Evolutionary conservation across 2,797 vertebrate species (phyloP).

Genomic region (Oryzias sinensis): DNA sequence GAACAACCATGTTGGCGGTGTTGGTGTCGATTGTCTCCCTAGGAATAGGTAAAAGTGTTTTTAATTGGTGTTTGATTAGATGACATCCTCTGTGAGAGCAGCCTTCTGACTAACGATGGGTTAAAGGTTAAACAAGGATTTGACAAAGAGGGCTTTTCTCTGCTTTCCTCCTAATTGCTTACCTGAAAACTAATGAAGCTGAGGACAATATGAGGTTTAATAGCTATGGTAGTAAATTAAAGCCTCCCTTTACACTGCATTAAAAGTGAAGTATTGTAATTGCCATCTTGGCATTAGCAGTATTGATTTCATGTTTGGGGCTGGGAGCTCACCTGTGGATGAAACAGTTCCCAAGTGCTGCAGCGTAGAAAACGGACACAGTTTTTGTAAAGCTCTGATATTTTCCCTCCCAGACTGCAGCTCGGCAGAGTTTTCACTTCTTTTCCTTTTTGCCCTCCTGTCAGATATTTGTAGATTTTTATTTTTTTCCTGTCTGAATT

Average conservation of each 20-base stretch:
- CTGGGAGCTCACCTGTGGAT: conserved; percentile 7
- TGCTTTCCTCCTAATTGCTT: conserved; percentile 10
- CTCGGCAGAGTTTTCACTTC: neutral
- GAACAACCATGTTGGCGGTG: conserved; percentile 74
- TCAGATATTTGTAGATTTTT: conserved; percentile 33
- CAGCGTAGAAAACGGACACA: conserved; percentile 1
- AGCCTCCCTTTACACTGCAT: conserved; percentile 15
- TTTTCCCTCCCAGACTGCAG: conserved; percentile 12
- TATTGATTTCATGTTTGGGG: conserved; percentile 28
- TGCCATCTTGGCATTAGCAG: conserved; percentile 14
- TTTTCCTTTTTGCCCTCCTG: conserved; percentile 15
- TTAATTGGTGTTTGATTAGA: conserved; percentile 10
- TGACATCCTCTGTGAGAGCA: conserved; percentile 12
- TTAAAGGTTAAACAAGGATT: conserved; percentile 49
- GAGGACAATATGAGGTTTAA: conserved; percentile 26
- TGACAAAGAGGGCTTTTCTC: conserved; percentile 4
- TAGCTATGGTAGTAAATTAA: conserved; percentile 21
- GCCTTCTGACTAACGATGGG: conserved; percentile 19
- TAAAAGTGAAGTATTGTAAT: conserved; percentile 25
- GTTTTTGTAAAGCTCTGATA: neutral
- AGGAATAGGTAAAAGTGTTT: conserved; percentile 72
- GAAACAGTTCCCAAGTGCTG: neutral
- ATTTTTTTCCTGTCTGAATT: conserved; percentile 34
- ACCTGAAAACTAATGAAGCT: conserved; percentile 29
- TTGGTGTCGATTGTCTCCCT: conserved; percentile 72